Conservation (phyloP, 1,140 invertebrate species). For the Drosophila equinoxialis region DNA sequence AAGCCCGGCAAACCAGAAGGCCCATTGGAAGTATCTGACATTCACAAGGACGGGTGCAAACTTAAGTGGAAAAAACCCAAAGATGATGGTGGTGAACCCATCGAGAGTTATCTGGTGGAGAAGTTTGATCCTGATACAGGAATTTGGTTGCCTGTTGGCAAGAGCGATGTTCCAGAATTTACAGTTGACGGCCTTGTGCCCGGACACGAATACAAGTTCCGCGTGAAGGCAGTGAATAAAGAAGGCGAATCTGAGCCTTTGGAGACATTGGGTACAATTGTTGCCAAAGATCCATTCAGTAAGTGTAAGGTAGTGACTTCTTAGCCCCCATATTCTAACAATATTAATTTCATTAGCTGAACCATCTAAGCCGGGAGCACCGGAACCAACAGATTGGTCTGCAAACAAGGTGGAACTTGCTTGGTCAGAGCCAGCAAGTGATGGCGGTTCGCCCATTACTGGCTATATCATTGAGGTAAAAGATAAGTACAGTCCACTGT, state of each 20-base stretch:
- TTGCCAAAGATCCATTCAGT: slow-evolving; percentile 97
- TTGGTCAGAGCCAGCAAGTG: slow-evolving; percentile 91
- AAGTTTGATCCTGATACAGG: slow-evolving; percentile 97
- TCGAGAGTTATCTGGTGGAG: slow-evolving; percentile 97
- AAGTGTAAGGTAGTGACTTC: slow-evolving; percentile 30
- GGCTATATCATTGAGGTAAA: slow-evolving; percentile 98
- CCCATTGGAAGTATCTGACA: slow-evolving; percentile 96
- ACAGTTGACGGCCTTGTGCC: slow-evolving; percentile 94
- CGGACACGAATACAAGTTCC: slow-evolving; percentile 98
- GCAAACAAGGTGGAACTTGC: slow-evolving; percentile 94
- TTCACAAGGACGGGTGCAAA: slow-evolving; percentile 97
- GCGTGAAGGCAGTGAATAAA: slow-evolving; percentile 98
- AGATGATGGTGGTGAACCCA: slow-evolving; percentile 98
- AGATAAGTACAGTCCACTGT: slow-evolving; percentile 96
- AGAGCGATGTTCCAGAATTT: slow-evolving; percentile 91
- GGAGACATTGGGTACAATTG: slow-evolving; percentile 94
- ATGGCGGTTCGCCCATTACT: slow-evolving; percentile 96
- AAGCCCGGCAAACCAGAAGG: slow-evolving; percentile 97
- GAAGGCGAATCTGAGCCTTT: slow-evolving; percentile 99
- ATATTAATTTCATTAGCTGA: slow-evolving; percentile 83
- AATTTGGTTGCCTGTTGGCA: slow-evolving; percentile 94
- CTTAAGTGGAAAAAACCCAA: slow-evolving; percentile 99
- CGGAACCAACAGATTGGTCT: slow-evolving; percentile 95
- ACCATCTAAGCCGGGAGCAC: slow-evolving; percentile 92
- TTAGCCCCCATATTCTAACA: slow-evolving; percentile 4